Evolutionary conservation across 2,888 invertebrate species (phyloP), one percentile per base, ranked within the genome.

Genomic region (Hypena proboscidalis): DNA sequence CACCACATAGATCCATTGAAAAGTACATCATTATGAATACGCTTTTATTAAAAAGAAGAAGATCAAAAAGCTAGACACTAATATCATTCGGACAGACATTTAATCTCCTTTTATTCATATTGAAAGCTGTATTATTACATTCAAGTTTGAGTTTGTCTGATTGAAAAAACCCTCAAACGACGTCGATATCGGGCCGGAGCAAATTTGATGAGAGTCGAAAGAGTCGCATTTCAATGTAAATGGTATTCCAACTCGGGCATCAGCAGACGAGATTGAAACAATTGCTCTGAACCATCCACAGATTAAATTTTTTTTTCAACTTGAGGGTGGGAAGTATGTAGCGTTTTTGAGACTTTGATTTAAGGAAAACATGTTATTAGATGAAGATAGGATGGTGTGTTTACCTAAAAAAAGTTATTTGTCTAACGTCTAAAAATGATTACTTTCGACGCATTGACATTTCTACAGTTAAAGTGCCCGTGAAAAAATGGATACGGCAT

Each of bases 151-250:
- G 49, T 59, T 30, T 30, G 29, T 47, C 57, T 64, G 61, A 62
- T 62, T 60, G 57, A 53, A 62, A 64, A 60, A 45, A 31, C 50
- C 37, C 29, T 50, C 52, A 59, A 38, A 49, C 27, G 39, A 32
- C 32, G 21, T 30, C 41, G 44, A 54, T 50, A 35, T 38, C 39
- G 34, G 44, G 40, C 31, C 8, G 32, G 26, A 55, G 41, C 50
- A 63, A 60, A 59, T 60, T 59, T 59, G 44, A 52, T 25, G 52
- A 44, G 52, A 42, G 39, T 37, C 44, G 31, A 57, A 45, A 48
- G 23, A 38, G 27, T 8, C 52, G 46, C 52, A 61, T 59, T 64
- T 52, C 52, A 8, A 61, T 61, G 60, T 52, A 61, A 61, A 61
- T 61, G 34, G 23, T 52, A 64, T 56, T 60, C 65, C 35, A 30